Conservation (phyloP, 2,797 vertebrate species). For the Valencia hispanica region DNA sequence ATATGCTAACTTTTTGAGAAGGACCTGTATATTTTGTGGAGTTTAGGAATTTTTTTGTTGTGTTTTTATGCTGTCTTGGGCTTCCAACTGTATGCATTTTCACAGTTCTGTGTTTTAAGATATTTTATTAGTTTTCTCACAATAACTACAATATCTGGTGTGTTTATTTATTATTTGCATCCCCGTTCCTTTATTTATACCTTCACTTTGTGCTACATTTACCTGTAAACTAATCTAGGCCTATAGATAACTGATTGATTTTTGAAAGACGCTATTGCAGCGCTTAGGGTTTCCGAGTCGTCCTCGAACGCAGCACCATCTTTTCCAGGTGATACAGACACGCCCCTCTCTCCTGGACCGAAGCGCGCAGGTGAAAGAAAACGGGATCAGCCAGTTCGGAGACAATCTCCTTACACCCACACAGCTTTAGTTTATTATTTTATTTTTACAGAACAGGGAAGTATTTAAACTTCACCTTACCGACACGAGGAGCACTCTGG, state of each 20-base stretch:
- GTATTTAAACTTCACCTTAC: conserved; percentile 2
- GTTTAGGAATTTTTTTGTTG: too few species aligned
- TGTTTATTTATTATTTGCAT: neutral
- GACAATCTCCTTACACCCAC: neutral
- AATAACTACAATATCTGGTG: too few species aligned
- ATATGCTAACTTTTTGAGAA: too few species aligned
- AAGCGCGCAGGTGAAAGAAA: conserved; percentile 14
- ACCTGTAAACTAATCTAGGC: neutral
- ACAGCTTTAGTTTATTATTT: neutral
- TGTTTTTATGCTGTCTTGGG: too few species aligned
- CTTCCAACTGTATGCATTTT: too few species aligned
- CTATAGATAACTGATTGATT: neutral
- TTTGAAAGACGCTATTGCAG: neutral
- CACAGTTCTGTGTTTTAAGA: too few species aligned
- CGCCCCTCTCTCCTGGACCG: conserved; percentile 14
- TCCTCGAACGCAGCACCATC: conserved; percentile 32
- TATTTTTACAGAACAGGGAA: neutral
- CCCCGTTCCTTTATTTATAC: neutral
- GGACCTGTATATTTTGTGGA: too few species aligned
- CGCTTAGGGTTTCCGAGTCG: conserved; percentile 12
- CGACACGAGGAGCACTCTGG: neutral
- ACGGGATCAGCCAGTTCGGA: conserved; percentile 3
- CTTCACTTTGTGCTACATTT: neutral
- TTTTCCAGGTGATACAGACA: conserved; percentile 27
- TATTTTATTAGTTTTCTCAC: too few species aligned